phyloP scores from a whole-genome alignment of 1,140 invertebrate genomes.

The Paraescarpia echinospica region DNA sequence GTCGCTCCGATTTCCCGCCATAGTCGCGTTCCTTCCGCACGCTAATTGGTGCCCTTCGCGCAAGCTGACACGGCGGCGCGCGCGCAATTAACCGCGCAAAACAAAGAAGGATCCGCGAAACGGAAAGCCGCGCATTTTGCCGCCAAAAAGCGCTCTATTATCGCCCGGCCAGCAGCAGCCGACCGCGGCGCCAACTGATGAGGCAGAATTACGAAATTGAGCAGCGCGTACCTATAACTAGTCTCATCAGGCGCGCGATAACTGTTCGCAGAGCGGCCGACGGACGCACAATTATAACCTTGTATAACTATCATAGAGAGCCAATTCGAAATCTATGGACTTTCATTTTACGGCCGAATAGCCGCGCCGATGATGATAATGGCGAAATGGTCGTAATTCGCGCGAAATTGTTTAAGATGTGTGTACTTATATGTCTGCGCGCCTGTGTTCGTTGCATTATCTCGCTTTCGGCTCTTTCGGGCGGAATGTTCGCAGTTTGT shows the following conservation, averaged over 20 bases:
- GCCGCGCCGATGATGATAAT: slow-evolving; percentile 3
- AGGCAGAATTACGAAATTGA: not conserved
- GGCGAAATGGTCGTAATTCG: slow-evolving; percentile 3
- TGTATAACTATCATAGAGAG: not conserved
- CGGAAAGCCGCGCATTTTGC: not conserved
- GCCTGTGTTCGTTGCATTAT: not conserved
- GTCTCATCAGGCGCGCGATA: not conserved
- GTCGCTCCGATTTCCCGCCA: not conserved
- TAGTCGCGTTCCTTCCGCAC: not conserved
- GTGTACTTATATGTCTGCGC: slow-evolving; percentile 4
- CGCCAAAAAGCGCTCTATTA: not conserved
- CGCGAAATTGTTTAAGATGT: slow-evolving; percentile 5
- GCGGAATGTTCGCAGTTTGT: not conserved
- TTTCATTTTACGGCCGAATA: not conserved
- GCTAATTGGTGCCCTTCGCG: not conserved
- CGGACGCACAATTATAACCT: not conserved
- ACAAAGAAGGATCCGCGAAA: not conserved
- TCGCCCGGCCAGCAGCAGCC: not conserved
- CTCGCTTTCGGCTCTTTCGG: not conserved
- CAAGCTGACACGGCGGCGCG: not conserved
- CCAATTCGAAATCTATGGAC: not conserved
- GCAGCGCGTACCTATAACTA: not conserved
- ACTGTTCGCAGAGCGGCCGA: not conserved
- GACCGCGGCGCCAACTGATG: not conserved
- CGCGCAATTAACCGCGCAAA: not conserved